Evolutionary conservation across 2,888 invertebrate species (phyloP), one percentile per base, ranked within the genome.

Genomic region (Ophraella communa): DNA sequence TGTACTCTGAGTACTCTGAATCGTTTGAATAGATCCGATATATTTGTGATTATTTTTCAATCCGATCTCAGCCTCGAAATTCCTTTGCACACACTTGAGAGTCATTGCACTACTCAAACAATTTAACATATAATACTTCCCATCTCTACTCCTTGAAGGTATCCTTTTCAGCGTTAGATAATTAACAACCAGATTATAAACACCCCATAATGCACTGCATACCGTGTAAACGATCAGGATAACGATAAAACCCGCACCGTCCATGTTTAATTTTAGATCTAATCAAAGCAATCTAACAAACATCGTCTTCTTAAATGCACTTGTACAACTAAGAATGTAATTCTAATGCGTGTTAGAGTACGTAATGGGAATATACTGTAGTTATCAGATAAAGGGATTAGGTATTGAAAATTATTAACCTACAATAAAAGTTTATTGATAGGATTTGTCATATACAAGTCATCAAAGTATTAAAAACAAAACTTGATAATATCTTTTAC

Each of bases 191-290:
- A 47, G 18, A 27, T 62, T 62, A 18, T 39, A 49, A 10, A 24
- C 39, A 11, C 39, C 20, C 3, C 10, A 24, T 5, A 62, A 23
- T 21, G 55, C 20, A 55, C 42, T 52, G 27, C 47, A 62, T 55
- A 55, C 49, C 30, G 42, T 10, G 27, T 62, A 56, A 42, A 55
- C 30, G n/a, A 62, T 18, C 18, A 62, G 27, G 39, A 47, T 14
- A 1, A 30, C 21, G 21, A 55, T 47, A 35, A 55, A 2, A 39
- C 39, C 10, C 47, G 35, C 62, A 20, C 39, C 49, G 42, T 49
- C 62, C 62, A 62, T 55, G 17, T 27, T 49, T 21, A 54, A 54
- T 54, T 54, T 54, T 39, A 53, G 53, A 18, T 14, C 4, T 21
- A 55, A 55, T 42, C 24, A 39, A 39, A 42, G 14, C 24, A n/a